Conservation (phyloP, 2,888 invertebrate genomes). For the Heliconius ethilla region DNA sequence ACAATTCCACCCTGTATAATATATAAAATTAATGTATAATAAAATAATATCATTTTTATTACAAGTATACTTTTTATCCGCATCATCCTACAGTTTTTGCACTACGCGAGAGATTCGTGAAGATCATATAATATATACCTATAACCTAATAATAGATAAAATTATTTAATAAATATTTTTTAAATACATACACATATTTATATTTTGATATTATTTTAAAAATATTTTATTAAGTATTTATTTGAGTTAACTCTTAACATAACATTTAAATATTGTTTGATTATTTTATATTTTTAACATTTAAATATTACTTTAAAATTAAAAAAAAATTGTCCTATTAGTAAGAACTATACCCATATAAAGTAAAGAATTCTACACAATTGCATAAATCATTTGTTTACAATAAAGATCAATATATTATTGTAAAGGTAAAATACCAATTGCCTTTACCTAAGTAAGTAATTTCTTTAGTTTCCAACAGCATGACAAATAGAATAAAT, state of each 20-base stretch:
- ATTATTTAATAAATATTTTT: too few species aligned
- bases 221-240: background rate
- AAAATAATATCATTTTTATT: too few species aligned
- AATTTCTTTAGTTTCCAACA: background rate
- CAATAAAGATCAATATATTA: constrained; percentile 12
- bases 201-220: too few species aligned
- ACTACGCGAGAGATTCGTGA: background rate
- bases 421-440: background rate
- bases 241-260: background rate
- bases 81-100: background rate
- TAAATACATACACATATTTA: too few species aligned
- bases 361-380: background rate
- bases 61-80: background rate
- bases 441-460: background rate
- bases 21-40: background rate
- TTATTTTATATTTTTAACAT: too few species aligned
- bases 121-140: background rate
- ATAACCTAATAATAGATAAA: too few species aligned
- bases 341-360: background rate
- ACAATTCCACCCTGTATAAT: too few species aligned
- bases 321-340: background rate
- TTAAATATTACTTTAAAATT: background rate
- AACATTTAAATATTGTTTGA: background rate
- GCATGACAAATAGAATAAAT: constrained; percentile 8
- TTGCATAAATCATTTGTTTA: constrained; percentile 19